Conservation (phyloP, 2,797 vertebrate species). For the Smutsia gigantea region DNA sequence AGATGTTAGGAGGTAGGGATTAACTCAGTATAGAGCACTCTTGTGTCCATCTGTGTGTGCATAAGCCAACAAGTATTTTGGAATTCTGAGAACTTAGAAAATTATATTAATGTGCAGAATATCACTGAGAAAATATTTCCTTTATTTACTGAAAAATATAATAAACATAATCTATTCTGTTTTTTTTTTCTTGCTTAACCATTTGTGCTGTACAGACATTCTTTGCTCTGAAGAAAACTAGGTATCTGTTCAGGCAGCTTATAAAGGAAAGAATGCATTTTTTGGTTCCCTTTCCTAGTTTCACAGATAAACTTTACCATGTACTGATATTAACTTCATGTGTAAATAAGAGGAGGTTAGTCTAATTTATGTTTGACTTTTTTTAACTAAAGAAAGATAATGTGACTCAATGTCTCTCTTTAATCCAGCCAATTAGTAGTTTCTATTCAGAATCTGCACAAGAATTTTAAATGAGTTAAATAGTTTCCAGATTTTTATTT, state of each 20-base stretch:
- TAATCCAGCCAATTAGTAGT: neutral
- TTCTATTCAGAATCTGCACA: constrained; percentile 33
- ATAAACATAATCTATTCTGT: neutral
- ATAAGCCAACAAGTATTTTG: neutral
- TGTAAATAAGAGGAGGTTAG: neutral
- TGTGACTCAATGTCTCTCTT: neutral
- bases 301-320: neutral
- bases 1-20: neutral
- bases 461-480: neutral
- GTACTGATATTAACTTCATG: neutral
- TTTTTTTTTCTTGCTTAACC: neutral
- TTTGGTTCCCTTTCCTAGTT: constrained; percentile 14
- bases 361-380: neutral
- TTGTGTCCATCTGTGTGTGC: neutral
- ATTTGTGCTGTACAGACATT: constrained; percentile 24
- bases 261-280: neutral
- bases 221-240: constrained; percentile 13
- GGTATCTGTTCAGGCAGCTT: constrained; percentile 30
- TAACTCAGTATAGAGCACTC: neutral
- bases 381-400: constrained; percentile 19
- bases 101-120: neutral
- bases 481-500: neutral
- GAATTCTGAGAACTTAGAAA: constrained; percentile 3
- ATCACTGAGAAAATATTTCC: neutral
- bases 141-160: constrained; percentile 42